Evolutionary conservation across 2,888 invertebrate species (phyloP), one percentile per base, ranked within the genome.

Genomic region (Erebia ligea): DNA sequence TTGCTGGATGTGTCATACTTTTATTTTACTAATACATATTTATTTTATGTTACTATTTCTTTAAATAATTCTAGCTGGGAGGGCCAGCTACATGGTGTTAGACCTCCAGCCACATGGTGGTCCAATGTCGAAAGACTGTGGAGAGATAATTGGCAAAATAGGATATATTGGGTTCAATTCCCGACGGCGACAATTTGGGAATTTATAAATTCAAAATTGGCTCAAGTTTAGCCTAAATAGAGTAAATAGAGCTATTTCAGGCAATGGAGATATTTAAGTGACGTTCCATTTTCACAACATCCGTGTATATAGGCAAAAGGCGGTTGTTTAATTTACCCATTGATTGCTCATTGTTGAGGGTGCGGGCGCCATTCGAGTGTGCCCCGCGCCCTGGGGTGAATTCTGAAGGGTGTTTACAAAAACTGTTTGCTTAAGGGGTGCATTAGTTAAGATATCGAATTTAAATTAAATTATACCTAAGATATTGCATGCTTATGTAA

Each of bases 311-410:
- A 67, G 58, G 71, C 67, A 79, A 81, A 66, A 85, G 85, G 84
- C 85, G 84, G 87, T 88, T 91, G 91, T 92, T 91, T 92, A 91
- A 92, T 91, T 89, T 89, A 86, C 84, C 90, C 88, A 91, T 89
- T 89, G 91, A 91, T 92, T 92, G 90, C 88, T 87, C 91, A 91
- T 90, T 89, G 89, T 87, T 84, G 81, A 84, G 86, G 87, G 87
- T 86, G 78, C 80, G 84, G 83, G 81, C 75, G 84, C 81, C 84
- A 81, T 76, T 76, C 80, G 78, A 78, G 79, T 81, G 77, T 79
- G 77, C 75, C 59, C 11, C 3, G 17, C 40, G 15, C 34, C 59
- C 17, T 77, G 76, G 86, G 86, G 86, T 85, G 89, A 85, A 87
- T 83, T 82, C 77, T 82, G 84, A 81, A 81, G 86, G 84, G 82